These are phyloP conservation scores for Chiloscyllium plagiosum DNA, from an alignment of 2,113 vertebrate genomes.

Conservation along the genomic window DNA sequence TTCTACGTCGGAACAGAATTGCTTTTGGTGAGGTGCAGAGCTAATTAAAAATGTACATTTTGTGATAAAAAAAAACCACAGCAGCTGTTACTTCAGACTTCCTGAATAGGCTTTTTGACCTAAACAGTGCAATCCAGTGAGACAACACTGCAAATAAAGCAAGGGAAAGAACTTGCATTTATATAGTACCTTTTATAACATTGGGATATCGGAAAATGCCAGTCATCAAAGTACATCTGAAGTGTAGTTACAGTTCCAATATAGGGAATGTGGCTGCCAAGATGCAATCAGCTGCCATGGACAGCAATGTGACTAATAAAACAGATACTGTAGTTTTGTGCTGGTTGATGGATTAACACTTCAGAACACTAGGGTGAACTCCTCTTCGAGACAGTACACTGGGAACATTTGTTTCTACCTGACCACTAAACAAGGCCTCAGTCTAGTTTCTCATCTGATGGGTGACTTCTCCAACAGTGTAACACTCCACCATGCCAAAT, in stretches of 20 bases:
- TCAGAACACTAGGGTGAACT: not conserved
- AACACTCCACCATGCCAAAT: not conserved
- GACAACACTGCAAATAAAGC: not conserved
- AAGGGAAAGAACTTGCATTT: not conserved
- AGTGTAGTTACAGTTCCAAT: not conserved
- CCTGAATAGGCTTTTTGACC: constrained; percentile 55
- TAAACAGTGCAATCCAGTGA: not conserved
- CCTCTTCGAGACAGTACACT: not conserved
- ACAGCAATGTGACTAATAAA: not conserved
- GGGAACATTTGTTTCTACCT: not conserved
- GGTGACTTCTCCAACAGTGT: not conserved
- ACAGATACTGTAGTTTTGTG: not conserved
- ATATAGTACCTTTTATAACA: not conserved
- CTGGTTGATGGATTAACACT: not conserved
- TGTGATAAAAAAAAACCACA: constrained; percentile 66
- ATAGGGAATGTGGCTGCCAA: not conserved
- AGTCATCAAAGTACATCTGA: not conserved
- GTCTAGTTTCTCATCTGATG: not conserved
- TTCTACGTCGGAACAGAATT: constrained; percentile 67
- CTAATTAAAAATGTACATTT: constrained; percentile 70
- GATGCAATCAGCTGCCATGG: not conserved
- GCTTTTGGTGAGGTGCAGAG: constrained; percentile 74
- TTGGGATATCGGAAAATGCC: not conserved
- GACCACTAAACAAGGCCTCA: not conserved
- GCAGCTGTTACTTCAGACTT: constrained; percentile 73